Percentiles rank a stretch among this genome's conserved stretches.
phyloP scores from a whole-genome alignment of 2,113 vertebrate genomes.

The Proterorhinus semilunaris region DNA sequence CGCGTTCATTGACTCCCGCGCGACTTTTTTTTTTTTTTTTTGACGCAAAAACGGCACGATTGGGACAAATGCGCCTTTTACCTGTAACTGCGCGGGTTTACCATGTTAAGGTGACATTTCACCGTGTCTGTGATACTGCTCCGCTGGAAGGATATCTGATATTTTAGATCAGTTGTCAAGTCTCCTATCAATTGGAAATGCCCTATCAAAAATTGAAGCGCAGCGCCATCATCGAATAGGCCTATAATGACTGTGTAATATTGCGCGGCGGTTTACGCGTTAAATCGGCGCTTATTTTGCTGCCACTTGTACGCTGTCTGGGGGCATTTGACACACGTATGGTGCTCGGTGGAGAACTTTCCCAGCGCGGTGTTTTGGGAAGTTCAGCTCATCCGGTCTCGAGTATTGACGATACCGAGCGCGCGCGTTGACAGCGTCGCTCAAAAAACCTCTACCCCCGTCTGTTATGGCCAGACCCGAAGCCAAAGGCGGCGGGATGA shows the following conservation, averaged over 20 bases:
- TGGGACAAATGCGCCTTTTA: background rate
- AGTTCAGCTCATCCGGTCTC: background rate
- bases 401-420: conserved; percentile 7
- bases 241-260: background rate
- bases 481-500: conserved; percentile 13
- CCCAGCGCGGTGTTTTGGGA: background rate
- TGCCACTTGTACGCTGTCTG: background rate
- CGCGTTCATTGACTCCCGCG: conserved; percentile 32
- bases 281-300: background rate
- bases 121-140: background rate
- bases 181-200: conserved; percentile 19
- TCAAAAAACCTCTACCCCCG: conserved; percentile 5
- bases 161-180: conserved; percentile 36
- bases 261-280: conserved; percentile 19
- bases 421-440: background rate
- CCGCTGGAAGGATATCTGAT: conserved; percentile 34
- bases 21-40: background rate
- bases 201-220: conserved; percentile 23
- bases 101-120: background rate
- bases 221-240: background rate
- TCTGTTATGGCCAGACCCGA: conserved; percentile 10
- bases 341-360: background rate
- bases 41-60: background rate
- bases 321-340: background rate
- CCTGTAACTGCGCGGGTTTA: background rate